Evolutionary conservation across 64 coral and sea anemone genomes (phyloP).

Genomic region (Catalaphyllia jardinei): DNA sequence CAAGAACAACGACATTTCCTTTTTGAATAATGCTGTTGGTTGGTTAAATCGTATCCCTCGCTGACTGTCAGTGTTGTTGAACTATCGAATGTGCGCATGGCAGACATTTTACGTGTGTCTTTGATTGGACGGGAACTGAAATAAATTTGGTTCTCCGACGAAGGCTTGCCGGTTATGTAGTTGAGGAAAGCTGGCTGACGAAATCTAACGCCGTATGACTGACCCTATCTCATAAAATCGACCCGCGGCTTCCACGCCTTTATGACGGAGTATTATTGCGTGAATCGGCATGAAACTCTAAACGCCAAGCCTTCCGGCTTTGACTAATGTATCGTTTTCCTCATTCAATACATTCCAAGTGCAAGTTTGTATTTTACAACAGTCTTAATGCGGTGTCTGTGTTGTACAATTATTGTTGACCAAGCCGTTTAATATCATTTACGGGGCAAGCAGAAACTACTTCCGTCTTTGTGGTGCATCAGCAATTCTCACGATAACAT

Average conservation of each 20-base stretch:
- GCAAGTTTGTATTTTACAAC: too few relatives aligned
- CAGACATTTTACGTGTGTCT: neutral
- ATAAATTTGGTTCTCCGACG: neutral
- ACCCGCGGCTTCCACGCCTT: neutral
- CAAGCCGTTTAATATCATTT: too few relatives aligned
- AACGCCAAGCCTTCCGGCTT: neutral
- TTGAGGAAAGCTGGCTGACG: neutral
- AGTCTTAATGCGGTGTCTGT: too few relatives aligned
- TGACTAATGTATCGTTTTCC: neutral
- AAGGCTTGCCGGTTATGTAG: neutral
- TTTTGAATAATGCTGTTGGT: neutral
- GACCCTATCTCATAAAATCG: neutral
- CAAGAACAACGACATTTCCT: neutral
- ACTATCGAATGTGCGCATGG: neutral
- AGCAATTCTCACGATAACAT: too few relatives aligned
- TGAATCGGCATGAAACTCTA: neutral
- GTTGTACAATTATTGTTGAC: too few relatives aligned
- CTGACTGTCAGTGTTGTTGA: neutral
- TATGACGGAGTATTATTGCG: neutral
- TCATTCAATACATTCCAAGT: neutral
- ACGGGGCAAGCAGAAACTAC: too few relatives aligned
- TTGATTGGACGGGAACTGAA: neutral
- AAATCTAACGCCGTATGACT: neutral
- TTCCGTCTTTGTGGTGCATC: too few relatives aligned
- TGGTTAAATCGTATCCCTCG: slow-evolving; percentile 15